Percentiles rank a stretch among this genome's conserved stretches.
These are phyloP conservation scores for Podiceps cristatus DNA, from an alignment of 2,113 vertebrate species.

Conservation along the genomic window DNA sequence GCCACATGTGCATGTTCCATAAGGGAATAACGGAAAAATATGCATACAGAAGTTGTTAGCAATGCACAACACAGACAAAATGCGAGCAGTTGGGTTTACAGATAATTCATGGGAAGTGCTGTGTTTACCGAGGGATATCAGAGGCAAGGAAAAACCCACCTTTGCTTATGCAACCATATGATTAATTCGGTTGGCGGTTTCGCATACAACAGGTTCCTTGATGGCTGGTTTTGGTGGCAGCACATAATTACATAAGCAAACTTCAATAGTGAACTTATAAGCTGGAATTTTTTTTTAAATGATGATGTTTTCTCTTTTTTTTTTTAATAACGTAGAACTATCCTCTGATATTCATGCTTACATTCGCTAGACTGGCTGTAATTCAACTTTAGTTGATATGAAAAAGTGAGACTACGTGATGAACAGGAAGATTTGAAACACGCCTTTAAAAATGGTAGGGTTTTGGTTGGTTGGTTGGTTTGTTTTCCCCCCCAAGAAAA, in stretches of 20 bases:
- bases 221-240: not conserved
- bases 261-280: not conserved
- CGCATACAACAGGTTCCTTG: not conserved
- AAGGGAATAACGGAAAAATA: not conserved
- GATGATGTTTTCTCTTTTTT: not conserved
- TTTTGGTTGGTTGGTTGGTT: not conserved
- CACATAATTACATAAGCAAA: not conserved
- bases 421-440: not conserved
- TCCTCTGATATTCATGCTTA: not conserved
- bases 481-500: not conserved
- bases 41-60: fast-evolving
- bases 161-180: not conserved
- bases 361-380: not conserved
- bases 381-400: not conserved
- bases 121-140: not conserved
- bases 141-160: not conserved
- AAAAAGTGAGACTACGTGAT: not conserved
- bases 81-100: not conserved
- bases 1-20: not conserved
- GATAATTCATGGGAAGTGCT: not conserved
- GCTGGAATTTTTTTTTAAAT: not conserved
- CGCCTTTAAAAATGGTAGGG: not conserved
- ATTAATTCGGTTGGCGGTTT: not conserved
- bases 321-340: not conserved
- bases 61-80: not conserved